phyloP scores from a whole-genome alignment of 2,113 vertebrate genomes.

The Turdus rufiventris region DNA sequence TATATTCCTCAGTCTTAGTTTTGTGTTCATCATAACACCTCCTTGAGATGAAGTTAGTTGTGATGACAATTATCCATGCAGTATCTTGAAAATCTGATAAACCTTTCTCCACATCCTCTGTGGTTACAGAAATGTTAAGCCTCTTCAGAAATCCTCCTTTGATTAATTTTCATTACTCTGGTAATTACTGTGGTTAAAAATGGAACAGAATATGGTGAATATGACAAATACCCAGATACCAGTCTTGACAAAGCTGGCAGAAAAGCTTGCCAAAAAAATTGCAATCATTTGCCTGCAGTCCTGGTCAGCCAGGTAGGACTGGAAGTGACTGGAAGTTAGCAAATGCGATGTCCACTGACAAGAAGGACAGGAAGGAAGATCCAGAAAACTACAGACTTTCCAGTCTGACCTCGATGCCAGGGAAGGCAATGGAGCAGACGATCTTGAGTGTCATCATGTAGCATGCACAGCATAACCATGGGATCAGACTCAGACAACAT shows the following conservation, averaged over 20 bases:
- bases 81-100: not conserved
- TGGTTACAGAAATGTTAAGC: not conserved
- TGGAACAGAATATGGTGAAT: not conserved
- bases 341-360: not conserved
- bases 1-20: not conserved
- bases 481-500: not conserved
- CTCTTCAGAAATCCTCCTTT: not conserved
- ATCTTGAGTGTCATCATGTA: not conserved
- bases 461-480: accelerated
- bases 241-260: not conserved
- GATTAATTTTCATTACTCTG: not conserved
- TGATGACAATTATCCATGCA: not conserved
- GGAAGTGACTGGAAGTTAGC: not conserved
- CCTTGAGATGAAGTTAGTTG: not conserved
- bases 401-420: not conserved
- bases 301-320: not conserved
- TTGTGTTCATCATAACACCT: not conserved
- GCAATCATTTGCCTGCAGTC: not conserved
- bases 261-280: not conserved
- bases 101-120: not conserved
- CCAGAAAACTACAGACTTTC: not conserved
- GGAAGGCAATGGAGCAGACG: not conserved
- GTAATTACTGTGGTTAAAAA: not conserved
- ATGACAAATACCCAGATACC: not conserved
- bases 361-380: not conserved